These are phyloP conservation scores for Himalopsyche tibetana DNA, from an alignment of 2,888 invertebrate genomes.

Conservation along the genomic window DNA sequence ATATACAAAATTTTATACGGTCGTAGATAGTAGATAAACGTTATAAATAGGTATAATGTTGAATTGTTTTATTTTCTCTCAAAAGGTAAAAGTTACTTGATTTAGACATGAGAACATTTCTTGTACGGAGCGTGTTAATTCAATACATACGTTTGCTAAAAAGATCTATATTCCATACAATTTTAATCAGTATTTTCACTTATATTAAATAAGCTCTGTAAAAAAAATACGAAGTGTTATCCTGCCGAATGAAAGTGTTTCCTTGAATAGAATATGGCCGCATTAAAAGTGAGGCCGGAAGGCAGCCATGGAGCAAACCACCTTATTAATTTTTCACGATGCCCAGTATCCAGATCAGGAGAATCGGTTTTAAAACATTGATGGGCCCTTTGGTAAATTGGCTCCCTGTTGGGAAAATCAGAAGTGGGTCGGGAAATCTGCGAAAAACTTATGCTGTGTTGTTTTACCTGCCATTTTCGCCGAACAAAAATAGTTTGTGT, in stretches of 20 bases:
- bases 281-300: constrained; percentile 3
- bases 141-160: too few species aligned
- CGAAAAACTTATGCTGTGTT: neutral
- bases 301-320: constrained; percentile 5
- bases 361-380: constrained; percentile 30
- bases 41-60: too few species aligned
- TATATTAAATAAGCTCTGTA: too few species aligned
- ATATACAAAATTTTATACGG: too few species aligned
- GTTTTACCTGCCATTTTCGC: neutral
- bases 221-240: neutral
- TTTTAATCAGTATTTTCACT: too few species aligned
- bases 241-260: neutral
- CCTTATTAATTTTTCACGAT: constrained; percentile 17
- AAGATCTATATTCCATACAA: too few species aligned
- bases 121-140: too few species aligned
- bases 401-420: constrained; percentile 7
- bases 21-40: too few species aligned
- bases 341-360: constrained; percentile 14
- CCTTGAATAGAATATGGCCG: constrained; percentile 18
- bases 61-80: too few species aligned
- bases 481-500: neutral
- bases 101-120: too few species aligned
- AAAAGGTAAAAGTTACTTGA: too few species aligned
- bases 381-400: constrained; percentile 23
- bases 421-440: constrained; percentile 15